phyloP scores from a whole-genome alignment of 2,113 vertebrate genomes.

The Ophthalmolycus amberensis region DNA sequence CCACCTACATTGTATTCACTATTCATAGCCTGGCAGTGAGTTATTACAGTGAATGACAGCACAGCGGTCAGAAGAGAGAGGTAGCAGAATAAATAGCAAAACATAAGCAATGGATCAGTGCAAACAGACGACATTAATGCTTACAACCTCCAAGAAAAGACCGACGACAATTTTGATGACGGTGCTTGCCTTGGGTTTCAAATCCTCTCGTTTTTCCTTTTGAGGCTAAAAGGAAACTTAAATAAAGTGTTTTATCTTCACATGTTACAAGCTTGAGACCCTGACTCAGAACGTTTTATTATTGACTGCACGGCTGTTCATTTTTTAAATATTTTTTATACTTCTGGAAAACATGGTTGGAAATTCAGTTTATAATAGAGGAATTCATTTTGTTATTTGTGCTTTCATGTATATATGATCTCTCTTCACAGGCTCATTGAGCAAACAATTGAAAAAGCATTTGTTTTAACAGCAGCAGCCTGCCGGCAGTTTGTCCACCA shows the following conservation, averaged over 20 bases:
- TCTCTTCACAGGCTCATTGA: background rate
- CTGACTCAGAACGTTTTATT: constrained; percentile 2
- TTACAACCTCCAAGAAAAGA: constrained; percentile 11
- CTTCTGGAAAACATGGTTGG: background rate
- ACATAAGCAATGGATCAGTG: constrained; percentile 2
- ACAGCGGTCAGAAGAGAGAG: constrained; percentile 33
- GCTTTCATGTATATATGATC: constrained; percentile 3
- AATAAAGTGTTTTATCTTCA: constrained; percentile 8
- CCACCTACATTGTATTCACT: constrained; percentile 56
- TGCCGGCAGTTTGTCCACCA: background rate
- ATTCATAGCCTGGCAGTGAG: constrained; percentile 57
- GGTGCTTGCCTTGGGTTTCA: background rate
- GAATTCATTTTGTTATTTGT: background rate
- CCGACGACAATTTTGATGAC: background rate
- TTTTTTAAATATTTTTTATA: background rate
- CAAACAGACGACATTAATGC: constrained; percentile 18
- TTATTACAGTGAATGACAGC: constrained; percentile 48
- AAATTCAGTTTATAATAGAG: background rate
- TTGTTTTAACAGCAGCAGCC: background rate
- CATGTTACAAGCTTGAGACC: background rate
- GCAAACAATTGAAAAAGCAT: background rate
- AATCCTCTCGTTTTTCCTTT: constrained; percentile 8
- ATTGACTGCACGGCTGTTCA: background rate
- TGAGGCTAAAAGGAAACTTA: constrained; percentile 4
- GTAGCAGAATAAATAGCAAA: background rate